Percentiles rank a stretch among this genome's conserved stretches.
Conservation (phyloP, 2,113 vertebrate genomes). For the Neotoma lepida region DNA sequence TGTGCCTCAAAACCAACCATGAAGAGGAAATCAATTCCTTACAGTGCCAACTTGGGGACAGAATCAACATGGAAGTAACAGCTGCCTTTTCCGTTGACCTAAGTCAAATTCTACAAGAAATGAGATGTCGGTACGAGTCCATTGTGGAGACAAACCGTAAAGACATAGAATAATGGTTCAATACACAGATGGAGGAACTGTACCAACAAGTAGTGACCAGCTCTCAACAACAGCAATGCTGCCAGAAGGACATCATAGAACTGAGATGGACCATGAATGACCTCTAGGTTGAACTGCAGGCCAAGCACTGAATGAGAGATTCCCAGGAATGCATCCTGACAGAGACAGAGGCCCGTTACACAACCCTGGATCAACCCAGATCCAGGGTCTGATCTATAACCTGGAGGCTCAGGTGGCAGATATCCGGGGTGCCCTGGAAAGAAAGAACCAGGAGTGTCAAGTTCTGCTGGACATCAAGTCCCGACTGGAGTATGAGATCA, state of each 20-base stretch:
- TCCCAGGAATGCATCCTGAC: constrained; percentile 85
- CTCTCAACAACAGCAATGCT: constrained; percentile 82
- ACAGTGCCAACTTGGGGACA: constrained; percentile 80
- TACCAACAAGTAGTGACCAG: constrained; percentile 81
- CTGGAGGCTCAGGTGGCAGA: constrained; percentile 85
- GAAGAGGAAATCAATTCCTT: constrained; percentile 81
- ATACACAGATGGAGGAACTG: constrained; percentile 84
- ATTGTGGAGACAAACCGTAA: constrained; percentile 78
- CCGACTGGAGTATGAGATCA: constrained; percentile 80
- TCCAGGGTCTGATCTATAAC: constrained; percentile 84
- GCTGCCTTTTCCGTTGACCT: constrained; percentile 76
- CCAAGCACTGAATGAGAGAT: constrained; percentile 88
- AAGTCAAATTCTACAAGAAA: constrained; percentile 77
- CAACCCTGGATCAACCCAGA: constrained; percentile 79
- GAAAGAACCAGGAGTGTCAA: constrained; percentile 86
- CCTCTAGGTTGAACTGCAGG: constrained; percentile 89
- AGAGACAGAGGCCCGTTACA: constrained; percentile 86
- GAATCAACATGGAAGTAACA: constrained; percentile 81
- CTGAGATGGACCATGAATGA: constrained; percentile 85
- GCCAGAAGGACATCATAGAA: constrained; percentile 84
- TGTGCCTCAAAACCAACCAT: constrained; percentile 85
- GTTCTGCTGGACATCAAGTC: constrained; percentile 81
- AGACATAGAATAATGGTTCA: constrained; percentile 83
- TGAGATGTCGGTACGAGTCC: constrained; percentile 81
- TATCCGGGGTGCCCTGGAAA: constrained; percentile 84